phyloP scores from a whole-genome alignment of 2,888 invertebrate genomes.

The Campoletis raptor region DNA sequence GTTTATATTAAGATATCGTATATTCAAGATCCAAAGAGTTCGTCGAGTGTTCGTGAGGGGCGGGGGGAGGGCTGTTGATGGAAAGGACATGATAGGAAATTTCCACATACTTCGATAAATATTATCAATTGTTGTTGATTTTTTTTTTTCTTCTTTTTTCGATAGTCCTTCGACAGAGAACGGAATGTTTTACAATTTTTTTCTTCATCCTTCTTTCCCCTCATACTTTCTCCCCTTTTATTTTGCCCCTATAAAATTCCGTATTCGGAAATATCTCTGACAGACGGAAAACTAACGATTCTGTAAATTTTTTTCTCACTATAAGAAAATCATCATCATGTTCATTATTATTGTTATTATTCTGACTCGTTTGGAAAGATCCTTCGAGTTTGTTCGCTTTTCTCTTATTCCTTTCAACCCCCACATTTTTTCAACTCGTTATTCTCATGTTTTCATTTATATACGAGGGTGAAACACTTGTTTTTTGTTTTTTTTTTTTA shows the following conservation, averaged over 20 bases:
- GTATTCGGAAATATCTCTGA: conserved; percentile 32
- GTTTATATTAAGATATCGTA: conserved; percentile 29
- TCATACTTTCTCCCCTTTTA: not conserved
- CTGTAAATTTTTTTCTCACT: conserved; percentile 20
- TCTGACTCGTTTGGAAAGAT: not conserved
- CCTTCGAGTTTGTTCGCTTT: conserved; percentile 20
- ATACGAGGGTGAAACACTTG: conserved; percentile 24
- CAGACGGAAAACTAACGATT: conserved; percentile 57
- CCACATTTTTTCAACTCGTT: not conserved
- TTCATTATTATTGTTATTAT: conserved; percentile 40
- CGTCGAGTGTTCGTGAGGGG: not conserved
- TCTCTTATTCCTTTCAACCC: conserved; percentile 16
- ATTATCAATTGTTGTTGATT: conserved; percentile 40
- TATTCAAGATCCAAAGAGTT: conserved; percentile 40
- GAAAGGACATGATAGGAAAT: not conserved
- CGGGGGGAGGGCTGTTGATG: not conserved
- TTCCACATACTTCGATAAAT: conserved; percentile 46
- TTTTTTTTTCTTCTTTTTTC: conserved; percentile 54
- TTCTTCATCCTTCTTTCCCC: conserved; percentile 21
- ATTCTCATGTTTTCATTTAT: conserved; percentile 26
- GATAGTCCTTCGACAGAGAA: conserved; percentile 66
- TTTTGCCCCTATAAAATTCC: conserved; percentile 27
- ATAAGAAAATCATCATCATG: conserved; percentile 4
- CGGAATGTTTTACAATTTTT: conserved; percentile 65
- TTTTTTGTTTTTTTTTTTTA: not conserved